Evolutionary conservation across 64 coral and sea anemone species (phyloP), one percentile per base, ranked within the genome.

Genomic region (Dendronephthya gigantea): DNA sequence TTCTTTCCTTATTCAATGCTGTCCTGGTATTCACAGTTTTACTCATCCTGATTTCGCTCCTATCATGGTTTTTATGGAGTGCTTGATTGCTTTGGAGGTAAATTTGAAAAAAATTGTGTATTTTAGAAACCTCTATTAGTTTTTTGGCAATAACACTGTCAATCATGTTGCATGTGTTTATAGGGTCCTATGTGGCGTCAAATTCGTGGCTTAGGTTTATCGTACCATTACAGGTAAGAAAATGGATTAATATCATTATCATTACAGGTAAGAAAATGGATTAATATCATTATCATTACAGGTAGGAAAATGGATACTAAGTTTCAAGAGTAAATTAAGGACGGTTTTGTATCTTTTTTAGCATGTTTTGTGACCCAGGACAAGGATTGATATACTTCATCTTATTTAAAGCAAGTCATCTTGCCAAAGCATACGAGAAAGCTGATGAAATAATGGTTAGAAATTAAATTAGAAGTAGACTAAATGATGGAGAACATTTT

Each of bases 121-220:
- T n/a, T n/a, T n/a, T n/a, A n/a, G n/a, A n/a, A n/a, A n/a, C n/a
- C n/a, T n/a, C n/a, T n/a, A n/a, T n/a, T n/a, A n/a, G n/a, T n/a
- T n/a, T n/a, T n/a, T n/a, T n/a, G n/a, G n/a, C n/a, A n/a, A n/a
- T n/a, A n/a, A n/a, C n/a, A n/a, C n/a, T n/a, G n/a, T n/a, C n/a
- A n/a, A 30, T 1, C n/a, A 32, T 17, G 13, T 83, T 33, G 65
- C 38, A 56, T 9, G 82, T 81, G 29, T 5, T 48, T 48, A 0
- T 65, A 98, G 95, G 95, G 95, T 35, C 95, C 95, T 48, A 98
- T 98, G 40, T 98, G 95, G 95, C 95, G 95, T 45, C 95, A 98
- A 85, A 92, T 98, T n/a, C 87, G 92, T 85, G 95, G 95, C 0
- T 82, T 98, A 4, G 95, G 95, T 32, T 83, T 98, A 15, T 91